A percentile compares a stretch with the other conserved stretches of the same genome.
Evolutionary conservation across 2,888 invertebrate genomes (phyloP).

Genomic region (Rambutsinella grinnellia): DNA sequence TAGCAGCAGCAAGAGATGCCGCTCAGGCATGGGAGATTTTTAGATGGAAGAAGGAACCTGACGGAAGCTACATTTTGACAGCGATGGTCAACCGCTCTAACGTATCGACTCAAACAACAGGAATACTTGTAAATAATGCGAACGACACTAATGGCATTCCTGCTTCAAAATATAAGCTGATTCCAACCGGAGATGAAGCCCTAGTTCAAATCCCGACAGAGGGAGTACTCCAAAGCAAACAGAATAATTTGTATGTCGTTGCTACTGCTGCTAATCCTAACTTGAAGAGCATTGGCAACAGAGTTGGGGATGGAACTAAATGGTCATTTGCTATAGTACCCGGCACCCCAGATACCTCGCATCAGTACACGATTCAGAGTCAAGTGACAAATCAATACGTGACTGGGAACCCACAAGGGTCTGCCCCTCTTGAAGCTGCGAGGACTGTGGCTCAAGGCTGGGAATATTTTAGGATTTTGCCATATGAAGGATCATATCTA

Average conservation of each 20-base stretch:
- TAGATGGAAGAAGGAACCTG: slow-evolving; percentile 44
- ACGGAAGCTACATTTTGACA: slow-evolving; percentile 47
- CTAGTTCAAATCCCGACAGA: slow-evolving; percentile 30
- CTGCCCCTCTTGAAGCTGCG: slow-evolving; percentile 41
- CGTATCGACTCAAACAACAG: slow-evolving; percentile 28
- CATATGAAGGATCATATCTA: slow-evolving; percentile 45
- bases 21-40: slow-evolving; percentile 53
- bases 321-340: slow-evolving; percentile 38
- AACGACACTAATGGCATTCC: slow-evolving; percentile 34
- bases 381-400: slow-evolving; percentile 45
- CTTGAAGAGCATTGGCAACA: slow-evolving; percentile 18
- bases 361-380: slow-evolving; percentile 37
- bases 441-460: slow-evolving; percentile 44
- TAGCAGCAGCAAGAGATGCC: slow-evolving; percentile 46
- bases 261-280: slow-evolving; percentile 36
- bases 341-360: slow-evolving; percentile 29
- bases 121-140: slow-evolving; percentile 48
- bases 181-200: slow-evolving; percentile 13
- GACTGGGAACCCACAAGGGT: slow-evolving; percentile 51
- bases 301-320: slow-evolving; percentile 23
- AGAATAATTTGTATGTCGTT: slow-evolving; percentile 46
- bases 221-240: slow-evolving; percentile 37
- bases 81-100: slow-evolving; percentile 58
- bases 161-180: slow-evolving; percentile 30
- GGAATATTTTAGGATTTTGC: slow-evolving; percentile 59